Evolutionary conservation across 2,113 vertebrate species (phyloP), one percentile per base, ranked within the genome.

Genomic region (Cavia aperea): DNA sequence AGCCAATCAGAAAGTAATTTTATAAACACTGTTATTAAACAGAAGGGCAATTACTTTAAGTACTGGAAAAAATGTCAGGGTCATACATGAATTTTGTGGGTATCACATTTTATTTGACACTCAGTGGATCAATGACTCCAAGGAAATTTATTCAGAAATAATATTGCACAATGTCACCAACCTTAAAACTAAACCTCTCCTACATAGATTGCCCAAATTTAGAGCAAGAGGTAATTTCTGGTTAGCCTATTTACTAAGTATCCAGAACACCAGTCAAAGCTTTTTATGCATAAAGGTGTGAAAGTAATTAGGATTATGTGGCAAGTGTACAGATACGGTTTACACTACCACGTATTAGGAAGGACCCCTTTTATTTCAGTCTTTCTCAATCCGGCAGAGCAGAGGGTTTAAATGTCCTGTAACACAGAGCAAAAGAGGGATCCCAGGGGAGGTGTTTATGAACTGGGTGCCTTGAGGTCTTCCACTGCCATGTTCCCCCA

Each of bases 11-110:
- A 98, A 98, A 97, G 95, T 97, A 98, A 98, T 98, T 98, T 97
- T 94, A 97, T 98, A 98, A 98, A 98, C 97, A 98, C 97, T 98
- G 97, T 98, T 98, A 98, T 98, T 98, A 98, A 98, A 98, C 97
- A 97, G 96, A 96, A 97, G 97, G 97, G 97, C 97, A 98, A 98
- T 98, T 98, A 97, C 97, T 97, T 97, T 98, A 98, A 98, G 98
- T 98, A 98, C 96, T 93, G 95, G 97, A 97, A 97, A 79, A 97
- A 97, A 97, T 96, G 97, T 97, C 97, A 97, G 97, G 98, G 98
- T 98, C 97, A 96, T 78, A 96, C 75, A 95, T 92, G 97, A 97
- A 96, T 97, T 98, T 97, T 96, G 97, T 97, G 95, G 97, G 97
- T 98, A 97, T 97, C 98, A 96, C 77, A 93, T 96, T 96, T 98